Base-by-base conservation (phyloP, 2,113 vertebrate species). In the Xenopus laevis region DNA sequence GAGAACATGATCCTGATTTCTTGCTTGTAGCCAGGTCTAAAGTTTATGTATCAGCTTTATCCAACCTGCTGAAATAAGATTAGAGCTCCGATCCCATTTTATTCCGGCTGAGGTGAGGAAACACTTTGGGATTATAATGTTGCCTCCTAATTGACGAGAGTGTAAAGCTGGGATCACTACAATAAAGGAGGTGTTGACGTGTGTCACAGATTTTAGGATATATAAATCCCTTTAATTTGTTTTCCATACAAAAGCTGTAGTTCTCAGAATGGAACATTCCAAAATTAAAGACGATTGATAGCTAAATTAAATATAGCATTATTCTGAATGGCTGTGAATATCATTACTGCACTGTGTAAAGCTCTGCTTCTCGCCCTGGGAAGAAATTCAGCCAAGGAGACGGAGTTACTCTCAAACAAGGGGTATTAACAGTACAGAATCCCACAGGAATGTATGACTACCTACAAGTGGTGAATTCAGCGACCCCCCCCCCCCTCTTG, bases 21-120 rank as follows among this genome's bases (percentile, higher is more conserved):
- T 0, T 73, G 13, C 8, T 3, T 23, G 50, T 20, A 27, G 76
- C 78, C 79, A 78, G 27, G 27, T 53, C 80, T 76, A 71, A 9
- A 40, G 33, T 40, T 6, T 6, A 40, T 40, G 65, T 79, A 47
- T 57, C 80, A 63, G 65, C 60, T 79, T 79, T 79, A 72, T 57
- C 47, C 71, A 70, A 68, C 58, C 75, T 59, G 79, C 63, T 74
- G 72, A 79, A 79, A 71, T 58, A 71, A 73, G 60, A 82, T 70
- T 45, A 17, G 27, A 53, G 52, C 44, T 83, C 72, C 77, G 62
- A 59, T 69, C 69, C 66, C 71, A 13, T 12, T 69, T 71, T 13
- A 74, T 78, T 67, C 4, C 20, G 67, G 18, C 57, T 77, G 71
- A 81, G 64, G 79, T 65, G 64, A 30, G 15, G 58, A 52, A 73